These are phyloP conservation scores for Porites lobata DNA, from an alignment of 92 coral and sea anemone species.

Conservation along the genomic window DNA sequence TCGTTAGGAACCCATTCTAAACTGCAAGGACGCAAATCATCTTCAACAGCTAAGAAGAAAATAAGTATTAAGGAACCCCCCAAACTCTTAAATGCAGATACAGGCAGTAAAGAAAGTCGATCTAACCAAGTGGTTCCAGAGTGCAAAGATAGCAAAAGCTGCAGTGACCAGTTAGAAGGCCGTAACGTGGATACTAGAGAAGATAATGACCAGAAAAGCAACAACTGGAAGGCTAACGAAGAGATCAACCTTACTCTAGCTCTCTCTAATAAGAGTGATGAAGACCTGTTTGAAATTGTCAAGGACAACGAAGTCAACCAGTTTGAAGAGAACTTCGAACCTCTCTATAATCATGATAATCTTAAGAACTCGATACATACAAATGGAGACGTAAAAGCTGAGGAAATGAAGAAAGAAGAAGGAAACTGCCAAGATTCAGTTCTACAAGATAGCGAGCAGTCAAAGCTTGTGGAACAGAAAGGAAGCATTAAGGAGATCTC, in stretches of 20 bases:
- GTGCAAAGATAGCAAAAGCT: neutral
- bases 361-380: neutral
- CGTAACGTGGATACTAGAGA: neutral
- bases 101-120: neutral
- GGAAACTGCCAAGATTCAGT: neutral
- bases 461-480: neutral
- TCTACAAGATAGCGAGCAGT: neutral
- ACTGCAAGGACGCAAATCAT: neutral
- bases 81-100: neutral
- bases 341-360: neutral
- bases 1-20: neutral
- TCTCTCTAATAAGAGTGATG: neutral
- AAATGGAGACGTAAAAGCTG: neutral
- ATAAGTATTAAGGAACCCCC: neutral
- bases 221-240: neutral
- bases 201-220: neutral
- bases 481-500: neutral
- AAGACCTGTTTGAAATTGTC: neutral
- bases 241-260: neutral
- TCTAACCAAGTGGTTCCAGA: neutral
- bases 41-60: neutral
- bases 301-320: neutral
- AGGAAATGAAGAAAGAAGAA: no score
- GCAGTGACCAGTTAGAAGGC: neutral
- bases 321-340: conserved; percentile 4